Base-by-base conservation (phyloP, 53 echinoderm and acorn worm genomes). In the Arbacia lixula region DNA sequence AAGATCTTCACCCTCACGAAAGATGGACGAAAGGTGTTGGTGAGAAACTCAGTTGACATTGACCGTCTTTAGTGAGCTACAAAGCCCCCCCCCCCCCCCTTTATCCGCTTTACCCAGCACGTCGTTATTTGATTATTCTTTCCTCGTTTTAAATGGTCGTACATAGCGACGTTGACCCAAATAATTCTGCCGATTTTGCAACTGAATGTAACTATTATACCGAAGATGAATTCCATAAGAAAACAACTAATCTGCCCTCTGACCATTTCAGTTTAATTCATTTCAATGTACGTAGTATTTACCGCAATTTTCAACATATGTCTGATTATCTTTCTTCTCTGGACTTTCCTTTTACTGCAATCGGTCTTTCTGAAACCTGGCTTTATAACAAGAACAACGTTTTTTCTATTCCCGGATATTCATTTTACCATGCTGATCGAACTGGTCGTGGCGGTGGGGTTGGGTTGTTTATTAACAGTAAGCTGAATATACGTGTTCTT, bases 351-450 rank as follows among this genome's bases (percentile, higher is more conserved):
- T 69, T 69, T 43, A 20, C 69, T 3, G 36, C 41, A 17, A 31
- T 69, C 26, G 69, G 69, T 42, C 26, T 69, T 10, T 22, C 69
- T 2, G 69, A 69, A 42, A 69, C 69, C 2, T 69, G 69, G 69
- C 38, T 42, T 35, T 40, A 41, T 43, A 22, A 69, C 20, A 12
- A 1, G 17, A 2, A 25, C 11, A 28, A 30, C 6, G 30, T 50
- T 2, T 52, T 72, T 32, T 72, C 72, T 26, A n/a, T 72, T 1
- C 4, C 51, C 8, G 73, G 73, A 9, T 72, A 72, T 42, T 33
- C 26, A 2, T 42, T 69, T 41, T 0, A n/a, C 38, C 42, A 43
- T 4, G 39, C 71, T 5, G 16, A 24, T 72, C 73, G 53, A 32
- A 32, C 49, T 4, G 73, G 73, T 3, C 21, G 72, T 12, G 73